Percentiles rank a stretch among this genome's conserved stretches.
These are phyloP conservation scores for Microplitis deprimator DNA, from an alignment of 2,888 invertebrate genomes.

Conservation along the genomic window DNA sequence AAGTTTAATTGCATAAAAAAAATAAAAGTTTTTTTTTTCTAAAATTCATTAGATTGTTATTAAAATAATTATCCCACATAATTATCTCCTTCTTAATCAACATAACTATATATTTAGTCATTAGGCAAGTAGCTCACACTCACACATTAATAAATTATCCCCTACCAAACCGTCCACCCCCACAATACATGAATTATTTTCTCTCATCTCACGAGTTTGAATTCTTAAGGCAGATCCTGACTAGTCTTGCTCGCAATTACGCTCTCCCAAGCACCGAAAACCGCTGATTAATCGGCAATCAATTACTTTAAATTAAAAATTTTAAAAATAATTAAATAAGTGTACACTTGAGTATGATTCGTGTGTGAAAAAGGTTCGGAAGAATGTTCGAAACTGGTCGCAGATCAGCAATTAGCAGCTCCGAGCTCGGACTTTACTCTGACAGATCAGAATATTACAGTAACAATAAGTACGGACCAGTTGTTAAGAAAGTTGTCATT, in stretches of 20 bases:
- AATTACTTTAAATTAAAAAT: not conserved
- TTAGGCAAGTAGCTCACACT: constrained; percentile 67
- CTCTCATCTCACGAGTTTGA: not conserved
- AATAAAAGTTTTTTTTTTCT: constrained; percentile 31
- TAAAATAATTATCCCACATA: not conserved
- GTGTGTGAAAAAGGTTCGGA: constrained; percentile 32
- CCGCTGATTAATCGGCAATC: not conserved
- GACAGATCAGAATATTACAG: constrained; percentile 65
- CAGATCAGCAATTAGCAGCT: constrained; percentile 67
- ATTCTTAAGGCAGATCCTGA: too few species aligned
- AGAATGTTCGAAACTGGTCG: constrained; percentile 64
- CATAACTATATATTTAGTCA: not conserved
- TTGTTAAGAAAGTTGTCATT: constrained; percentile 64
- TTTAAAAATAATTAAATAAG: not conserved
- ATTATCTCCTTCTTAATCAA: not conserved
- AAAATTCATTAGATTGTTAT: constrained; percentile 18
- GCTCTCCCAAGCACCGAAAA: too few species aligned
- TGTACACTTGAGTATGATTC: constrained; percentile 11
- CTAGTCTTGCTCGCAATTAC: too few species aligned
- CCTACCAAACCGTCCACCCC: constrained; percentile 61
- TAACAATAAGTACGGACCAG: constrained; percentile 60
- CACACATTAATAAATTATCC: constrained; percentile 60
- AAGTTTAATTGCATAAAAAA: not conserved
- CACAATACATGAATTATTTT: constrained; percentile 46
- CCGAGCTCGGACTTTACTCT: constrained; percentile 68